A percentile compares a stretch with the other conserved stretches of the same genome.
These are phyloP conservation scores for Busseola fusca DNA, from an alignment of 2,888 invertebrate species.

Conservation along the genomic window DNA sequence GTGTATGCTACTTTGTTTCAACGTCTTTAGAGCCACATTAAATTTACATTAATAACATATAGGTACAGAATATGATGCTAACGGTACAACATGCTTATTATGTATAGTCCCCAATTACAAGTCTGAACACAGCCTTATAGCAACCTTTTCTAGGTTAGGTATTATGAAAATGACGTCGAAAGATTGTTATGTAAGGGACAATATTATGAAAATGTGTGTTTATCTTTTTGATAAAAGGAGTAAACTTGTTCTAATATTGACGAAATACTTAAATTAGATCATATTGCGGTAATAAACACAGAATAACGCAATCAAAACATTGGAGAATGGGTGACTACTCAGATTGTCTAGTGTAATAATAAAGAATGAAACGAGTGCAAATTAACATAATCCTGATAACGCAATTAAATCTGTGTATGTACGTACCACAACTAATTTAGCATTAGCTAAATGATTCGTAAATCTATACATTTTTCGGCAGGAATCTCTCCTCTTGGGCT, in stretches of 20 bases:
- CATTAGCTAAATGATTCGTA: constrained; percentile 81
- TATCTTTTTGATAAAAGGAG: constrained; percentile 54
- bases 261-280: constrained; percentile 13
- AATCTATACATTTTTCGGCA: constrained; percentile 87
- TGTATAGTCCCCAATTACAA: background rate
- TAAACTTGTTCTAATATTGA: constrained; percentile 16
- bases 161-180: constrained; percentile 78
- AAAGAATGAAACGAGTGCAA: background rate
- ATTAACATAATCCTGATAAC: background rate
- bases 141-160: constrained; percentile 77
- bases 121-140: constrained; percentile 62
- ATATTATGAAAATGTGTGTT: constrained; percentile 72
- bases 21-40: background rate
- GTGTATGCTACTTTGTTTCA: background rate
- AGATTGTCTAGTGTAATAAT: constrained; percentile 6
- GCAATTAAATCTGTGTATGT: constrained; percentile 29
- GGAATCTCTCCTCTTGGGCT: constrained; percentile 77
- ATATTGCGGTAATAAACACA: constrained; percentile 25
- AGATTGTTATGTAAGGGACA: constrained; percentile 85
- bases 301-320: constrained; percentile 57
- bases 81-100: background rate
- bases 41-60: background rate
- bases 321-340: constrained; percentile 15
- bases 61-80: background rate
- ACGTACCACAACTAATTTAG: constrained; percentile 84